Evolutionary conservation across 2,113 vertebrate species (phyloP), one percentile per base, ranked within the genome.

Genomic region (Brevimyrus niger): DNA sequence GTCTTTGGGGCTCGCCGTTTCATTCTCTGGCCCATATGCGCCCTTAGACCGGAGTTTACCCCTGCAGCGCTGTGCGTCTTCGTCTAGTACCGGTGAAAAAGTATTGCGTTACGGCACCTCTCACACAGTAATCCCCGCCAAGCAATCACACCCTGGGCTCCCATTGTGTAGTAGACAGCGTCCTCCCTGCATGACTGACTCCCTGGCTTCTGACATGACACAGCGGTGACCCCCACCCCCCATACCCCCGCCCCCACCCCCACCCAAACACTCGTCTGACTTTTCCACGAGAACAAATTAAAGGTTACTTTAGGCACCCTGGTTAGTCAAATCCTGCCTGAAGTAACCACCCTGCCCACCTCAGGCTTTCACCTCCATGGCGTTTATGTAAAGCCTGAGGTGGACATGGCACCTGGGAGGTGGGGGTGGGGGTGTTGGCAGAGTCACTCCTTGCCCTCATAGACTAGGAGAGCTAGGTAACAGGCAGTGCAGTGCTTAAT

Each of bases 131-230:
- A 89, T 80, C 90, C 53, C n/a, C 17, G 13, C 42, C 21, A 46
- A 83, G 55, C 44, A 46, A 53, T 80, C 61, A 89, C 90, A 84
- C 88, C 88, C 88, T 84, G 9, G 38, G 38, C 46, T 21, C 19
- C 13, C 21, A 89, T 89, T 91, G 85, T 91, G 44, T 44, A 10
- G 46, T n/a, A 87, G 65, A 73, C 35, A 51, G 35, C 51, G 1
- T 38, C 27, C 84, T 73, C 88, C n/a, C 42, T 47, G 90, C 90
- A 89, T 86, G 85, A 87, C 44, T 87, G 85, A 84, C 90, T 89
- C 5, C 44, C 53, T 82, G 85, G 69, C 86, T 87, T 85, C 51
- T 50, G 84, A 76, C 17, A 82, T 42, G 87, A 61, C 86, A 42
- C 47, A 65, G 17, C 46, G 27, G 86, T 61, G 42, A 46, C 69